phyloP scores from a whole-genome alignment of 2,113 vertebrate genomes.

The Bujurquina vittata region DNA sequence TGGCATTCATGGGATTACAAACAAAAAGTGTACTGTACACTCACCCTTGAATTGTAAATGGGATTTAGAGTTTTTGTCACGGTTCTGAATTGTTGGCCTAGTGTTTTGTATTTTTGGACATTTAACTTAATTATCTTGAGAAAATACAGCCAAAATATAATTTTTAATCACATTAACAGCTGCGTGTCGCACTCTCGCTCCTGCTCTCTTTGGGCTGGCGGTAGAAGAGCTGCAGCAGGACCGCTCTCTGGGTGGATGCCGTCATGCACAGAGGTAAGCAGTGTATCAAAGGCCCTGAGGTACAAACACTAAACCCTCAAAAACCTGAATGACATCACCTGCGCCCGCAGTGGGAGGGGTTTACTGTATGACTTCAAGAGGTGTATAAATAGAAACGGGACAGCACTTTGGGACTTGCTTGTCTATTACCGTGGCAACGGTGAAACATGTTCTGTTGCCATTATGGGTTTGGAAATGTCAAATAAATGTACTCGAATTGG shows the following conservation, averaged over 20 bases:
- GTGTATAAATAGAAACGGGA: constrained; percentile 3
- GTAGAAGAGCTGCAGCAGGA: neutral
- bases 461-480: neutral
- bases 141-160: neutral
- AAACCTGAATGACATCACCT: neutral
- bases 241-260: neutral
- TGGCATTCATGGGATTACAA: neutral
- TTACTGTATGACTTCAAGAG: neutral
- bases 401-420: neutral
- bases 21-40: neutral
- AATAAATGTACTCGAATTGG: neutral
- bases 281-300: neutral
- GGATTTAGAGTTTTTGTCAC: neutral
- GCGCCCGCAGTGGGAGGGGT: neutral
- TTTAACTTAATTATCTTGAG: too few species aligned
- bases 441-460: neutral
- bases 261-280: neutral
- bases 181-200: neutral
- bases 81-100: too few species aligned
- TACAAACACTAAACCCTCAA: neutral
- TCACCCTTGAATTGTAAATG: neutral
- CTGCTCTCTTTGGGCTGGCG: neutral
- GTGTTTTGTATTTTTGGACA: too few species aligned
- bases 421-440: neutral
- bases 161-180: neutral